Base-by-base conservation (phyloP, 2,113 vertebrate genomes). In the Tyrannus savana region DNA sequence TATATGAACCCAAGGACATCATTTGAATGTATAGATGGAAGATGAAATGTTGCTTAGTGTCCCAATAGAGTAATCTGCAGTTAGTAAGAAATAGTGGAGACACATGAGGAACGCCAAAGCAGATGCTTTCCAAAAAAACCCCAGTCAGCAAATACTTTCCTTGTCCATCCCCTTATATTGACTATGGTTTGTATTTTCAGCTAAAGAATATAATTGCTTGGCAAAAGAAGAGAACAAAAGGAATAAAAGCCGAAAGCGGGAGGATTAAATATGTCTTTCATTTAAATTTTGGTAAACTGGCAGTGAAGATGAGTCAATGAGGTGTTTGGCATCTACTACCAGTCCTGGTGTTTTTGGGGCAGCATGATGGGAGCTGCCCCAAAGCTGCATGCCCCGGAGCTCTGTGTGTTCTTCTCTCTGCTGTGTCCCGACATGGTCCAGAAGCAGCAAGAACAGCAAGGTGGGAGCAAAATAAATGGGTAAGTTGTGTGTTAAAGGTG, bases 341-440 rank as follows among this genome's bases (percentile, higher is more conserved):
- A 14, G 4, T 21, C 56, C 46, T 22, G 30, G 13, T 0, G 3
- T 35, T 52, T 35, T 0, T 14, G 8, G 33, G 30, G 41, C 27
- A 10, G 28, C 1, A 9, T n/a, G 23, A 59, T 12, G 8, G 59
- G 30, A 67, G 41, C 15, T 30, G 47, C 27, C 31, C 25, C 19
- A 12, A 7, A 15, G 56, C 19, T 77, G 2, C 17, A 0, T 2
- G 7, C 21, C 22, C 23, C 3, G 15, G 16, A 42, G 25, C 80
- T 0, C 0, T 0, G 12, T 1, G 10, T 0, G 3, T 19, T n/a
- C 8, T 30, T 0, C 7, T 25, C 4, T 0, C 49, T 3, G 56
- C 12, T 2, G 22, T 0, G 6, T 19, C 52, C 47, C 28, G 4
- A 0, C 13, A 0, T 0, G 2, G 5, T 4, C 30, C 30, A 28